Evolutionary conservation across 2,888 invertebrate species (phyloP), one percentile per base, ranked within the genome.

Genomic region (Nysson spinosus): DNA sequence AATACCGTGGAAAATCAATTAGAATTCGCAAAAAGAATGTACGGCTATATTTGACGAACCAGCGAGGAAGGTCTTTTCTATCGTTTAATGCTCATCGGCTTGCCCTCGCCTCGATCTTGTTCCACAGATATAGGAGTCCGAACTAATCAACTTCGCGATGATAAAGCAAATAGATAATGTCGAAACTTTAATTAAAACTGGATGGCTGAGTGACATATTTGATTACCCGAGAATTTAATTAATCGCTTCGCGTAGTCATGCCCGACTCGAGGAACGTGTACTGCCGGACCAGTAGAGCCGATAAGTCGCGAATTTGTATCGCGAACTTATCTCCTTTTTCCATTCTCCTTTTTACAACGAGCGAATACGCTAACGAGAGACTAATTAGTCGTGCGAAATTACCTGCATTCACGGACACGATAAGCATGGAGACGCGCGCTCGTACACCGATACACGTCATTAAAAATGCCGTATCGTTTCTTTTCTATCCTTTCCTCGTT

Each of bases 161-260:
- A 86, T 86, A 85, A 85, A 86, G 86, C 86, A 87, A 87, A 86
- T 86, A 85, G 87, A 87, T 87, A 87, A 86, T 86, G 85, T 86
- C 84, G 82, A 80, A 87, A 87, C 81, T 86, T 87, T 87, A 86
- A 86, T 86, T 87, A 86, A 86, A 87, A 87, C 84, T 83, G 81
- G 86, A 86, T 84, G 84, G 83, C 82, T 86, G 87, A 87, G 82
- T 84, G 87, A 87, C 87, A 83, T 83, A 85, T 86, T 87, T 86
- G 86, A 86, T 87, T 85, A 87, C 82, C 80, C 84, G 84, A 86
- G 86, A 87, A 86, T 87, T 86, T 86, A 87, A 87, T 87, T 87
- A 86, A 87, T 87, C 86, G 85, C 83, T 80, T 81, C 80, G 80
- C 77, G 78, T 73, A 79, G 80, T 76, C 72, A 64, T 65, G 22